A percentile compares a stretch with the other conserved stretches of the same genome.
Conservation (phyloP, 64 coral and sea anemone species). For the Stichodactyla mertensii region DNA sequence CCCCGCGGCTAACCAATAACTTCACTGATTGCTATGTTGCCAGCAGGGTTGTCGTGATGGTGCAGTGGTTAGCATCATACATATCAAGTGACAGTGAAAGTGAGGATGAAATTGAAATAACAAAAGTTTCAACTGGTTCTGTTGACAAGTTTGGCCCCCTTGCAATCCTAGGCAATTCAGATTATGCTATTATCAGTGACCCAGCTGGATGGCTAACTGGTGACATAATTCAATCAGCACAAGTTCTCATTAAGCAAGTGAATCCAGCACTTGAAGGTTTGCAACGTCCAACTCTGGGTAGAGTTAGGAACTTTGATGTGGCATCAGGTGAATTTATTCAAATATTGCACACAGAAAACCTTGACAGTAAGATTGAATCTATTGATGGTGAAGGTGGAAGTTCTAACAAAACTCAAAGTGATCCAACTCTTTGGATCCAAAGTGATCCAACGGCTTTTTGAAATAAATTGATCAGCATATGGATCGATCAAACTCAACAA, state of each 20-base stretch:
- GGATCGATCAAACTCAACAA: not conserved
- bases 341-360: not conserved
- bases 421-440: too few species aligned
- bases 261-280: conserved; percentile 2
- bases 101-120: too few species aligned
- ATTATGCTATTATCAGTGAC: not conserved
- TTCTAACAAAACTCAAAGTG: too few species aligned
- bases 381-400: too few species aligned
- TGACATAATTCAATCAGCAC: conserved; percentile 3
- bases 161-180: too few species aligned
- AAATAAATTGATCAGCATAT: not conserved
- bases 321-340: conserved; percentile 11
- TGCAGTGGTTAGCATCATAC: too few species aligned
- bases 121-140: not conserved
- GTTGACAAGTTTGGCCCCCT: too few species aligned
- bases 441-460: conserved; percentile 58
- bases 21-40: too few species aligned
- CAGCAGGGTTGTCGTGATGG: too few species aligned
- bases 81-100: too few species aligned
- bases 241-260: not conserved
- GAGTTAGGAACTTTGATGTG: conserved; percentile 12
- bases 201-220: conserved; percentile 24
- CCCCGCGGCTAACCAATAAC: too few species aligned
- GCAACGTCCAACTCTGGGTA: not conserved
- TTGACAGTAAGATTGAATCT: too few species aligned